phyloP scores from a whole-genome alignment of 2,888 invertebrate species.

The Pelosia muscerda region DNA sequence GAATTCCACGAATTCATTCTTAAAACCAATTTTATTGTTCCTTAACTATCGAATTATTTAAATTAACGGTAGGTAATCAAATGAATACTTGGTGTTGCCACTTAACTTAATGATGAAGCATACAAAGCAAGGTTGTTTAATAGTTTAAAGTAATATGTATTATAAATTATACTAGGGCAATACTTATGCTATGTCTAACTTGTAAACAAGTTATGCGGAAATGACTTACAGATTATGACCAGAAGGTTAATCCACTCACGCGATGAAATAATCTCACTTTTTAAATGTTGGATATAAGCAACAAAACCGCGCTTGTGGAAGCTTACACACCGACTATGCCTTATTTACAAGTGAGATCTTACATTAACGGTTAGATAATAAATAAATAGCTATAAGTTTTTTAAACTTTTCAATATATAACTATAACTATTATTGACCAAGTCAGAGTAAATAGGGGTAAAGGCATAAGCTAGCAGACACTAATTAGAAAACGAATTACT shows the following conservation, averaged over 20 bases:
- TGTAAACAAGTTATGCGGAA: constrained; percentile 43
- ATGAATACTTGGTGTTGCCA: constrained; percentile 26
- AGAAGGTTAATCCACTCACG: constrained; percentile 45
- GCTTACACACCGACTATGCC: constrained; percentile 47
- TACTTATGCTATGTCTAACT: constrained; percentile 39
- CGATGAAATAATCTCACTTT: constrained; percentile 19
- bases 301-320: constrained; percentile 30
- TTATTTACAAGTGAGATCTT: constrained; percentile 83
- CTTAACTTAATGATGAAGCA: constrained; percentile 32
- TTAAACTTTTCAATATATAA: constrained; percentile 70
- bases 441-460: constrained; percentile 66
- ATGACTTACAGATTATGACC: constrained; percentile 51
- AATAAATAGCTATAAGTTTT: constrained; percentile 70
- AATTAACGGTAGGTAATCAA: constrained; percentile 18
- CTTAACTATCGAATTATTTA: constrained; percentile 21
- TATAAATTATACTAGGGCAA: constrained; percentile 29
- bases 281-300: constrained; percentile 30
- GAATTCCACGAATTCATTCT: constrained; percentile 27
- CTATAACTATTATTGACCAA: constrained; percentile 66
- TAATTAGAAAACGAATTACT: constrained; percentile 51
- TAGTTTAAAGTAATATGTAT: constrained; percentile 28
- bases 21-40: constrained; percentile 31
- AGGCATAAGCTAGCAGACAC: constrained; percentile 76
- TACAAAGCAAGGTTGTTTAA: constrained; percentile 40
- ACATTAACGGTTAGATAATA: constrained; percentile 64